Percentiles rank a stretch among this genome's conserved stretches.
Evolutionary conservation across 2,113 vertebrate species (phyloP).

Genomic region (Aix galericulata): DNA sequence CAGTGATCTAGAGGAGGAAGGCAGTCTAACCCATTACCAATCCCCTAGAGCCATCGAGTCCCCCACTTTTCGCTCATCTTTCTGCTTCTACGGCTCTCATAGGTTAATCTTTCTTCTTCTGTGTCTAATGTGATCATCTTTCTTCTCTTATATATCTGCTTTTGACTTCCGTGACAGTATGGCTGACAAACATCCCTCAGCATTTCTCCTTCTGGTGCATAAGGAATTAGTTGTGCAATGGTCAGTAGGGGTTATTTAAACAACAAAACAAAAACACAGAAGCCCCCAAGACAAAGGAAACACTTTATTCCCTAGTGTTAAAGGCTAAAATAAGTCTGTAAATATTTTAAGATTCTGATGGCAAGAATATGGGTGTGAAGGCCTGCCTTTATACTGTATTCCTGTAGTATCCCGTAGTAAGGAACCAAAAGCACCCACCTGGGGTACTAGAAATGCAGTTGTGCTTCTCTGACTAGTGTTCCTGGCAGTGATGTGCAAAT

Average conservation of each 20-base stretch:
- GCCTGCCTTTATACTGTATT: not conserved
- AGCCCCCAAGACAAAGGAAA: not conserved
- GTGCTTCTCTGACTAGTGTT: not conserved
- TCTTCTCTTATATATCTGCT: conserved; percentile 62
- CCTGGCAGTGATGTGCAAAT: not conserved
- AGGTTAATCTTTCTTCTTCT: conserved; percentile 67
- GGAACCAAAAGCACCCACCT: not conserved
- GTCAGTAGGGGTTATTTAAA: conserved; percentile 33
- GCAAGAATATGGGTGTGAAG: not conserved
- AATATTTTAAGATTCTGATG: not conserved
- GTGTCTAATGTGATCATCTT: conserved; percentile 64
- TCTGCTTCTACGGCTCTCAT: conserved; percentile 53
- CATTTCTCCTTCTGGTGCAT: conserved; percentile 37
- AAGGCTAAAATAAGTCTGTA: too few species aligned
- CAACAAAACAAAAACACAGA: not conserved
- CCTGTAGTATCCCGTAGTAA: not conserved
- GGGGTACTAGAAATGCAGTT: not conserved
- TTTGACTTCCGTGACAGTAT: conserved; percentile 55
- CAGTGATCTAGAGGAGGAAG: conserved; percentile 62
- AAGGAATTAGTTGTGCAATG: conserved; percentile 19
- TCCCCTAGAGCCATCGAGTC: conserved; percentile 29
- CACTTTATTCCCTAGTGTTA: not conserved
- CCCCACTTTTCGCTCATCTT: conserved; percentile 61
- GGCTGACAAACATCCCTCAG: conserved; percentile 59
- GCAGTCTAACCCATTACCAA: conserved; percentile 47